A percentile compares a stretch with the other conserved stretches of the same genome.
These are phyloP conservation scores for Stenodema calcarata DNA, from an alignment of 2,888 invertebrate species.

Conservation along the genomic window DNA sequence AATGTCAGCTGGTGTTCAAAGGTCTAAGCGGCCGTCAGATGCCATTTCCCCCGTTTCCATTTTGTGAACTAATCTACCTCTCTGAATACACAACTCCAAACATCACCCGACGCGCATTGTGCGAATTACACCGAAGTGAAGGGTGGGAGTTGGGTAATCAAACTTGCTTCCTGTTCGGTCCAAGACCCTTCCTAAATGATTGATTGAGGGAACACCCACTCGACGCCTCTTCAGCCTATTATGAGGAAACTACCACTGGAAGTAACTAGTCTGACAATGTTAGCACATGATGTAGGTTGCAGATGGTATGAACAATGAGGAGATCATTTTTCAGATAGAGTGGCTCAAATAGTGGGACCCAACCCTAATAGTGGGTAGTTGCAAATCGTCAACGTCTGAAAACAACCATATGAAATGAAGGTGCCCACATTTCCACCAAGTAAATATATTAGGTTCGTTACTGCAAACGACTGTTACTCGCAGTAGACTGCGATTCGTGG, in stretches of 20 bases:
- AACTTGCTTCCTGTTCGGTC: not conserved
- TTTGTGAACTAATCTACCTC: not conserved
- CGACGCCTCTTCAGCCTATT: not conserved
- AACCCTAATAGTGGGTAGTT: no score
- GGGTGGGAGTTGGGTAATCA: not conserved
- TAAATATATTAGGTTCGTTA: no score
- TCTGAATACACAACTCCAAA: not conserved
- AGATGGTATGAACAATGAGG: not conserved
- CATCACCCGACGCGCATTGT: not conserved
- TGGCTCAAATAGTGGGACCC: no score
- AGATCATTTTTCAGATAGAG: not conserved
- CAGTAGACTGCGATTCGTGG: no score
- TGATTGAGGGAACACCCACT: not conserved
- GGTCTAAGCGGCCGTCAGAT: not conserved
- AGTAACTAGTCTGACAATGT: no score
- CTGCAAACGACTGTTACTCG: no score
- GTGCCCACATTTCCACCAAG: no score
- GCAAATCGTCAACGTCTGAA: no score
- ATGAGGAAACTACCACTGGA: no score
- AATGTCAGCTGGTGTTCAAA: no score
- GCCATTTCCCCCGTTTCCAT: not conserved
- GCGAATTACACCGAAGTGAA: not conserved
- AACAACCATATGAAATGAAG: no score
- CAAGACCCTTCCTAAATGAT: not conserved
- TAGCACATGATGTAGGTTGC: no score